phyloP scores from a whole-genome alignment of 1,140 invertebrate species.

The Callitettix versicolor region DNA sequence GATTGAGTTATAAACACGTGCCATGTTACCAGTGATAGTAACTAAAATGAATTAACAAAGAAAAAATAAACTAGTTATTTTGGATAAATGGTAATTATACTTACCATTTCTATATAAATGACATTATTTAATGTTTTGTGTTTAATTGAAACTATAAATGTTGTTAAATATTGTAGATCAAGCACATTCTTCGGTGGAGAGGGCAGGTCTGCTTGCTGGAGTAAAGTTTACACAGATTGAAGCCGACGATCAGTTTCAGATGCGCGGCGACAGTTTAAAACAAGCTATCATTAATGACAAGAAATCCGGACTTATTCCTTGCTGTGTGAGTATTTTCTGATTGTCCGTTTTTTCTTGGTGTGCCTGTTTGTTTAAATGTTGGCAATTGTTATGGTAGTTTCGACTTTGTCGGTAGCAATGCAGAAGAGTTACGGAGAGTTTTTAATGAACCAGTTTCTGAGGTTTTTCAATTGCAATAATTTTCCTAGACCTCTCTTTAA shows the following conservation, averaged over 20 bases:
- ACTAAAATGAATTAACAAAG: neutral
- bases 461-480: too few relatives aligned
- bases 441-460: too few relatives aligned
- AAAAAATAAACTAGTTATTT: neutral
- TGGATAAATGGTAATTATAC: neutral
- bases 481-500: too few relatives aligned
- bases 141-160: neutral
- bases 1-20: too few relatives aligned
- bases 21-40: too few relatives aligned
- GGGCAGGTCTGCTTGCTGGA: constrained; percentile 80
- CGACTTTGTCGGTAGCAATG: too few relatives aligned
- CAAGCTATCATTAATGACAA: constrained; percentile 74
- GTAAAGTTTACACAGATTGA: constrained; percentile 71
- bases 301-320: constrained; percentile 73
- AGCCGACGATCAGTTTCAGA: constrained; percentile 63
- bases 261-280: constrained; percentile 71
- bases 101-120: too few relatives aligned
- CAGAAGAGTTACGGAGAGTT: too few relatives aligned
- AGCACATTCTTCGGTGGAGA: constrained; percentile 90
- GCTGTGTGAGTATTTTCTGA: constrained; percentile 75
- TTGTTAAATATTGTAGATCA: constrained; percentile 47
- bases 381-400: too few relatives aligned
- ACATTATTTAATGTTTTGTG: too few relatives aligned
- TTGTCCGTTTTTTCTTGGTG: too few relatives aligned
- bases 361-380: too few relatives aligned